phyloP scores from a whole-genome alignment of 2,888 invertebrate genomes.

The Ommatoiulus sabulosus region DNA sequence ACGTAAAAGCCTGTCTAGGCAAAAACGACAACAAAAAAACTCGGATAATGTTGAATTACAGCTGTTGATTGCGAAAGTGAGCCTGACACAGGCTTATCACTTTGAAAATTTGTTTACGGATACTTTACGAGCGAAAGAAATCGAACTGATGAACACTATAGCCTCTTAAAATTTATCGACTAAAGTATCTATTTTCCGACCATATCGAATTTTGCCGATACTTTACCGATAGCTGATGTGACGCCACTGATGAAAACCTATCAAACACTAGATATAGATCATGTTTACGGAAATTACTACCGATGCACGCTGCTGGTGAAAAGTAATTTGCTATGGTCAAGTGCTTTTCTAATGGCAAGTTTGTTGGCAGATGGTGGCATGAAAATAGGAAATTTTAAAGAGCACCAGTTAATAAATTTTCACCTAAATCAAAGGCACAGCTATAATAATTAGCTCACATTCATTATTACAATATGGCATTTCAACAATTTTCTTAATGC shows the following conservation, averaged over 20 bases:
- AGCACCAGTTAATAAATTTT: too few species aligned
- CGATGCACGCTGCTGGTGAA: neutral
- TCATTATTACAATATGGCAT: too few species aligned
- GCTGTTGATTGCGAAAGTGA: too few species aligned
- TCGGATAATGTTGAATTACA: neutral
- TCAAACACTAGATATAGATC: neutral
- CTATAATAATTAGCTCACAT: too few species aligned
- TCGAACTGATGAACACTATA: neutral
- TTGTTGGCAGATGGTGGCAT: too few species aligned
- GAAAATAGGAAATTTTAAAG: too few species aligned
- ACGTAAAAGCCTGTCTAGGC: neutral
- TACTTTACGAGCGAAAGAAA: too few species aligned
- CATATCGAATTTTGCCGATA: neutral
- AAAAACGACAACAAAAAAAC: neutral
- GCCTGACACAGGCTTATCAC: neutral
- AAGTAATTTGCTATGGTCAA: too few species aligned
- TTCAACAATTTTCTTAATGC: too few species aligned
- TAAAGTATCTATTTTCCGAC: neutral
- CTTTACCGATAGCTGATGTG: neutral
- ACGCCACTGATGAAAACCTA: neutral
- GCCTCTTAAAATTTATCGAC: neutral
- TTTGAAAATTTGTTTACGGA: neutral
- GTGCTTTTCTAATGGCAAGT: too few species aligned
- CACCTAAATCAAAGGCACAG: too few species aligned
- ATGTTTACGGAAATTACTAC: neutral